Evolutionary conservation across 1,140 invertebrate species (phyloP), one percentile per base, ranked within the genome.

Genomic region (Apocrypta bakeri): DNA sequence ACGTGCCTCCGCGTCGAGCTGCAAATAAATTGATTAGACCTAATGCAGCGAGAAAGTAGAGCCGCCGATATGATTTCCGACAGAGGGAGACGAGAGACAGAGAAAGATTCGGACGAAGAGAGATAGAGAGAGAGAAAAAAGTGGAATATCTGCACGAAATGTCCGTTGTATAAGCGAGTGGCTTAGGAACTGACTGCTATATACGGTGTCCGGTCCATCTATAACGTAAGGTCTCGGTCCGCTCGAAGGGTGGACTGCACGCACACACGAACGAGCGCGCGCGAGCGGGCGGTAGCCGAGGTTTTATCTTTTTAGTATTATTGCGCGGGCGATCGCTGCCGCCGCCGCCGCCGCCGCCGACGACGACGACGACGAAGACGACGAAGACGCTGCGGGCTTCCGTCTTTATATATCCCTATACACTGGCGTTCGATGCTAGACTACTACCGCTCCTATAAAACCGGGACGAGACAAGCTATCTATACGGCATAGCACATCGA

Each of bases 271-370:
- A n/a, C n/a, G 14, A n/a, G 56, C 56, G 56, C 56, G 4, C 14
- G 2, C 3, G 56, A 4, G 4, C 17, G 4, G n/a, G 4, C 14
- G 88, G 87, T 86, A 2, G 64, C 87, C 74, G 84, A 88, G 88
- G 87, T 90, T 90, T 92, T 91, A 92, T 92, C 91, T 91, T 92
- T 92, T 91, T 91, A 91, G 90, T 92, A 91, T 91, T 91, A 91
- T 92, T 92, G 90, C 90, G 85, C 85, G 88, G 89, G 63, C 25
- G 63, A 66, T 66, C 63, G 61, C 88, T 89, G 85, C 85, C 86
- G 83, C 40, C 9, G 37, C 9, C n/a, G n/a, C n/a, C n/a, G n/a
- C n/a, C n/a, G n/a, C n/a, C n/a, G n/a, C n/a, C n/a, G n/a, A n/a
- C n/a, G n/a, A n/a, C n/a, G n/a, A n/a, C n/a, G n/a, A n/a, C n/a